phyloP scores from a whole-genome alignment of 30 jellyfish, hydroid and myxozoan genomes.

The Sanderia malayensis region DNA sequence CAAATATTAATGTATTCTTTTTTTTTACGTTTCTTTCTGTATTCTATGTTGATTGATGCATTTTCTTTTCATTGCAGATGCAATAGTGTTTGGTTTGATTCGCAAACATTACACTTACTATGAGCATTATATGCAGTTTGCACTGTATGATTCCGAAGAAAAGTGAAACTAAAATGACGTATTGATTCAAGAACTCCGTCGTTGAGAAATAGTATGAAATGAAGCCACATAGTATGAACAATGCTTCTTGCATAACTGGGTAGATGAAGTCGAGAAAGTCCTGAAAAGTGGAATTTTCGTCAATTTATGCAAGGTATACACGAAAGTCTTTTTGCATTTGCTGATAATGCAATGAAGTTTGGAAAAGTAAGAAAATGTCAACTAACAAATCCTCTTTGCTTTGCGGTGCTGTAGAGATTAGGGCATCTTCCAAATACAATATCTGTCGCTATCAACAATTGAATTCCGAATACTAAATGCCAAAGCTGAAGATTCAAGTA shows the following conservation, averaged over 20 bases:
- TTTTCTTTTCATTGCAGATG: no score
- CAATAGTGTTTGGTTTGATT: no score
- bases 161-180: background rate
- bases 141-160: background rate
- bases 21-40: no score
- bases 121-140: background rate
- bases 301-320: no score
- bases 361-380: background rate
- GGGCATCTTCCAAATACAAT: background rate
- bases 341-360: background rate
- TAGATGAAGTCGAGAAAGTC: background rate
- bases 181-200: background rate
- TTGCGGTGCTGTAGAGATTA: background rate
- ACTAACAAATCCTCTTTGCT: background rate
- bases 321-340: background rate
- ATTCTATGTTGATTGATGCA: no score
- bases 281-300: background rate
- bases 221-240: background rate
- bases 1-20: no score
- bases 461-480: background rate
- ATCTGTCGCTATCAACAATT: background rate
- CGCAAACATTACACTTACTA: slow-evolving; percentile 12
- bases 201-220: background rate
- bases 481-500: background rate
- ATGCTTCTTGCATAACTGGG: background rate